phyloP scores from a whole-genome alignment of 2,888 invertebrate genomes.

The Scaptomyza polygonia region DNA sequence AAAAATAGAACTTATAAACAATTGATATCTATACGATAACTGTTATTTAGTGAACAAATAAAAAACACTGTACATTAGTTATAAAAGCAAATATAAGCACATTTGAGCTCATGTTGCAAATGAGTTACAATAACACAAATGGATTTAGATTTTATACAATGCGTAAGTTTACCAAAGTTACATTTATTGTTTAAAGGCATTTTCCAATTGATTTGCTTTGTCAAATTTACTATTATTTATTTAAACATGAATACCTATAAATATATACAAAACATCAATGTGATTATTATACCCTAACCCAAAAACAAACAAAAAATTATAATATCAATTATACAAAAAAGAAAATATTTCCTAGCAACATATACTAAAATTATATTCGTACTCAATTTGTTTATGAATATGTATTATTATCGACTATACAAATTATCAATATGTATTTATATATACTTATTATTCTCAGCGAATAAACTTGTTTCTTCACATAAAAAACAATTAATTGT shows the following conservation, averaged over 20 bases:
- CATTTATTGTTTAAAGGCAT: conserved; percentile 71
- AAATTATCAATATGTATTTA: conserved; percentile 59
- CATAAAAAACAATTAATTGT: conserved; percentile 15
- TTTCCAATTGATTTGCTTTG: conserved; percentile 53
- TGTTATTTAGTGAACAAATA: conserved; percentile 68
- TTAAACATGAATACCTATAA: conserved; percentile 25
- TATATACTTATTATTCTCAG: conserved; percentile 55
- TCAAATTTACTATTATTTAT: conserved; percentile 63
- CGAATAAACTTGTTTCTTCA: conserved; percentile 57
- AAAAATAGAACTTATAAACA: conserved; percentile 15
- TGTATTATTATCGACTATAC: conserved; percentile 70
- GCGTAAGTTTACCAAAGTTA: conserved; percentile 76
- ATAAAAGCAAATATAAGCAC: not conserved
- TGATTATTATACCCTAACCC: conserved; percentile 67
- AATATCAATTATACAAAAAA: conserved; percentile 57
- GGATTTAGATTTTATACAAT: conserved; percentile 74
- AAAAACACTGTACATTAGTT: conserved; percentile 49
- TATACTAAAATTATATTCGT: conserved; percentile 57
- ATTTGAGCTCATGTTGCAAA: conserved; percentile 27
- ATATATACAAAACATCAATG: conserved; percentile 62
- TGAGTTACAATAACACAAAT: conserved; percentile 31
- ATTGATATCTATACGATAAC: conserved; percentile 35
- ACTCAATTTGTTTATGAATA: conserved; percentile 68
- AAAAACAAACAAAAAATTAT: conserved; percentile 27
- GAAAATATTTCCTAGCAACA: conserved; percentile 55